Evolutionary conservation across 2,113 vertebrate genomes (phyloP).

Genomic region (Mastomys natalensis): DNA sequence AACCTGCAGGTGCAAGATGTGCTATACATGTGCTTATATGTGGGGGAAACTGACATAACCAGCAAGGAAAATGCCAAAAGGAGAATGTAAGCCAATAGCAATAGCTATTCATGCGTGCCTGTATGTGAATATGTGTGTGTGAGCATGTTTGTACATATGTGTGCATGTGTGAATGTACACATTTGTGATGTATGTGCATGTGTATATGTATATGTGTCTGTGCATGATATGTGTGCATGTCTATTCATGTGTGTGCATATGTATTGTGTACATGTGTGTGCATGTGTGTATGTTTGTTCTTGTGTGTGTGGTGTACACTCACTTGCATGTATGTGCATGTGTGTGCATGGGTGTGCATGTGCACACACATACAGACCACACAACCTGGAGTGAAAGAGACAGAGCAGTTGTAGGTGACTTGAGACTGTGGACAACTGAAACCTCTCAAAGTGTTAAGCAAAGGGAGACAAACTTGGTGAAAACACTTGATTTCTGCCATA

Average conservation of each 20-base stretch:
- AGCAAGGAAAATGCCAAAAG: background rate
- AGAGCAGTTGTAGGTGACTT: background rate
- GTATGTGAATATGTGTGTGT: no score
- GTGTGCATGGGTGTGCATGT: background rate
- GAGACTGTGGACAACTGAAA: background rate
- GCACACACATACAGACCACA: background rate
- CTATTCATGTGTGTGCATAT: no score
- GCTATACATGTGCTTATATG: fast-evolving
- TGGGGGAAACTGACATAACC: background rate
- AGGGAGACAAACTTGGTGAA: background rate
- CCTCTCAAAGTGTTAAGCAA: background rate
- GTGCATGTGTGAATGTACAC: no score
- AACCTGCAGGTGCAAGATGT: background rate
- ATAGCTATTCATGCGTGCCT: background rate
- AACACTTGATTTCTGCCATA: background rate
- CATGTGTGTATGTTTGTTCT: no score
- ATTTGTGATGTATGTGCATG: no score
- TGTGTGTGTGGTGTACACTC: no score
- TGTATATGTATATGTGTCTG: background rate
- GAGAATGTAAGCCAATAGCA: background rate
- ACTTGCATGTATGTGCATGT: no score
- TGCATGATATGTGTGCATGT: background rate
- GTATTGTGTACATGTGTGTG: background rate
- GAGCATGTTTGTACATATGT: background rate
- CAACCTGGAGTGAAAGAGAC: background rate